Percentiles rank a stretch among this genome's conserved stretches.
Evolutionary conservation across 1,140 invertebrate genomes (phyloP).

Genomic region (Papilio polytes): DNA sequence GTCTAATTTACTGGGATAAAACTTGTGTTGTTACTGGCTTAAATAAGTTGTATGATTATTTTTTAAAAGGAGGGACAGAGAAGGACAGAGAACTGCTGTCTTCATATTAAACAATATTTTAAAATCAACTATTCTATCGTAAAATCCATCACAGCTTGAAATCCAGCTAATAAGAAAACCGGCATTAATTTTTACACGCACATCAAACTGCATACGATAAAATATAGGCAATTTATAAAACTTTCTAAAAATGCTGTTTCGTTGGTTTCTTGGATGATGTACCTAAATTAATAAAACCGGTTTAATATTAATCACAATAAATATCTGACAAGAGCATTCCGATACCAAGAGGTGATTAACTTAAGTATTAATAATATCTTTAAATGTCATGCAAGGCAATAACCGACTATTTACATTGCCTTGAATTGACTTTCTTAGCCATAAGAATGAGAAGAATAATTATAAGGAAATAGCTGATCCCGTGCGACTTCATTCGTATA

Average conservation of each 20-base stretch:
- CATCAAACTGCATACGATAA: background rate
- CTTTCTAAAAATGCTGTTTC: conserved; percentile 15
- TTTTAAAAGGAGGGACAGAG: too few species aligned
- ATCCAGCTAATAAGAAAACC: background rate
- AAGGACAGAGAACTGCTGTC: too few species aligned
- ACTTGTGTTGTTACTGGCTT: background rate
- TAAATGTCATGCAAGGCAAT: background rate
- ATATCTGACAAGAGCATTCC: conserved; percentile 11
- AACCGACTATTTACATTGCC: background rate
- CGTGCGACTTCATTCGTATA: too few species aligned
- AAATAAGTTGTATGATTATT: background rate
- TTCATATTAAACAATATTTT: too few species aligned
- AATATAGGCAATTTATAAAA: background rate
- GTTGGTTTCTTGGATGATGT: background rate
- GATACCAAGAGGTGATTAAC: background rate
- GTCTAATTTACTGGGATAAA: background rate
- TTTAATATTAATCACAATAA: background rate
- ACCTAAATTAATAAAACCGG: background rate
- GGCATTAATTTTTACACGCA: background rate
- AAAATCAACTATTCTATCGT: too few species aligned
- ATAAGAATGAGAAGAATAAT: background rate
- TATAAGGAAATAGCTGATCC: too few species aligned
- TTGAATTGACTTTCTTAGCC: background rate
- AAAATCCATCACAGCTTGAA: too few species aligned
- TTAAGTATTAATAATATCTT: background rate